A percentile compares a stretch with the other conserved stretches of the same genome.
Evolutionary conservation across 2,113 vertebrate genomes (phyloP).

Genomic region (Gnathonemus echidnorhynchus): DNA sequence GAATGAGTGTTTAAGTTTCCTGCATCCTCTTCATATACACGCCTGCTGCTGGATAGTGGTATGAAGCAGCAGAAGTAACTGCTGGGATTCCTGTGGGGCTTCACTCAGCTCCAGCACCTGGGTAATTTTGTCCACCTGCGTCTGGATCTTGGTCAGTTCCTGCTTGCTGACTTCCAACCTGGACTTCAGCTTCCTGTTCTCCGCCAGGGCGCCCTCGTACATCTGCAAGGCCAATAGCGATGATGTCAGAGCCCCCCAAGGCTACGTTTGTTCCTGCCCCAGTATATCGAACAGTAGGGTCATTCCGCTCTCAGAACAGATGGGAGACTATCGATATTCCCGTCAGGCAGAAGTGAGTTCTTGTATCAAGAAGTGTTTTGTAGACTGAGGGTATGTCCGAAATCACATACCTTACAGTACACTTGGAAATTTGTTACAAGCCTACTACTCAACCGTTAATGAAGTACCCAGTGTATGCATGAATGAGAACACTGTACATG

Average conservation of each 20-base stretch:
- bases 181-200: slow-evolving; percentile 83
- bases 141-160: slow-evolving; percentile 71
- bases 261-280: neutral
- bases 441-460: neutral
- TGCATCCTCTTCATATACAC: neutral
- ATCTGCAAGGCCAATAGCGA: slow-evolving; percentile 56
- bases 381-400: neutral
- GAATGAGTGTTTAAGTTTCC: neutral
- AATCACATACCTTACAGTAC: neutral
- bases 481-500: neutral
- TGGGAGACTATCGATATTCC: neutral
- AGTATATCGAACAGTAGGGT: neutral
- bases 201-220: slow-evolving; percentile 77
- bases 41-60: neutral
- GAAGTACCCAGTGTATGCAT: neutral
- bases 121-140: slow-evolving; percentile 72
- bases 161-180: slow-evolving; percentile 78
- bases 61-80: neutral
- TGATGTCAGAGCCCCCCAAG: neutral
- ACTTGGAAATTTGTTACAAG: neutral
- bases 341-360: neutral
- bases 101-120: slow-evolving; percentile 60
- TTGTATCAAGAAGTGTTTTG: neutral
- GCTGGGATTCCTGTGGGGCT: neutral
- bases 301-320: no score